Evolutionary conservation across 2,797 vertebrate species (phyloP).

Genomic region (Leucoraja ocellata): DNA sequence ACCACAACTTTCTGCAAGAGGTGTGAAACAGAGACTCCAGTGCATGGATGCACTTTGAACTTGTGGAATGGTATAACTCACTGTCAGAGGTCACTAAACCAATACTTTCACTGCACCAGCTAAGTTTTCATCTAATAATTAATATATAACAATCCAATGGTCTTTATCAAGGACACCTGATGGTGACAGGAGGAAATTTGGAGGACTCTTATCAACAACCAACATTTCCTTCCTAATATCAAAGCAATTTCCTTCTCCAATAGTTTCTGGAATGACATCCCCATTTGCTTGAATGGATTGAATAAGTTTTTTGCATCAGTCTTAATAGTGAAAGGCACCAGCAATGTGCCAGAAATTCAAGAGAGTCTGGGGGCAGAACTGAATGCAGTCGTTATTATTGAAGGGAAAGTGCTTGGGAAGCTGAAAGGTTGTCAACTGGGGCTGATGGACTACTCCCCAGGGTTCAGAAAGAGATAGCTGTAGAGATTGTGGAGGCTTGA

Average conservation of each 20-base stretch:
- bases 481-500: too few relatives aligned
- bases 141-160: background rate
- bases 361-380: too few relatives aligned
- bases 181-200: background rate
- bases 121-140: background rate
- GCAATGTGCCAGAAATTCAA: too few relatives aligned
- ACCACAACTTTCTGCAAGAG: background rate
- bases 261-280: background rate
- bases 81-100: background rate
- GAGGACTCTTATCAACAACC: background rate
- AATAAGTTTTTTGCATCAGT: too few relatives aligned
- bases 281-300: background rate
- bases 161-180: background rate
- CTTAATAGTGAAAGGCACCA: too few relatives aligned
- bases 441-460: too few relatives aligned
- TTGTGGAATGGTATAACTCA: background rate
- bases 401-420: too few relatives aligned
- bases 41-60: background rate
- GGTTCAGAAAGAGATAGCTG: too few relatives aligned
- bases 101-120: background rate
- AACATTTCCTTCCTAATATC: background rate
- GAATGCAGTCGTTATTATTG: too few relatives aligned
- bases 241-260: background rate
- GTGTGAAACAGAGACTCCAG: background rate
- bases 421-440: too few relatives aligned